A percentile compares a stretch with the other conserved stretches of the same genome.
phyloP scores from a whole-genome alignment of 2,797 vertebrate species.

The Glossophaga mutica region DNA sequence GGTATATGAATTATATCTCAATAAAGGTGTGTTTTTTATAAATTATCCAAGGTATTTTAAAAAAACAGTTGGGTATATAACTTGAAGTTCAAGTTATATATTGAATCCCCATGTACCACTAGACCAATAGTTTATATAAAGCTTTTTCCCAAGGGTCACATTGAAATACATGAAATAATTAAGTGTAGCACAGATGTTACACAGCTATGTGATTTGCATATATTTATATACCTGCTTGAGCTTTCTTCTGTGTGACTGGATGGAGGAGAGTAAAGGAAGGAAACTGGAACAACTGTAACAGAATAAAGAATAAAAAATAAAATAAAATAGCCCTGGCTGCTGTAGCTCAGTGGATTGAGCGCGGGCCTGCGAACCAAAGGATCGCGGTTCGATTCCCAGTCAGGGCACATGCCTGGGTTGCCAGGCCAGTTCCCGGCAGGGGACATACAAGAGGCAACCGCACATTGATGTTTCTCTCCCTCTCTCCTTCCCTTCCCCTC shows the following conservation, averaged over 20 bases:
- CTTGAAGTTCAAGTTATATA: neutral
- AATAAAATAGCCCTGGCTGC: no score
- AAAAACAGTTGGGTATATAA: neutral
- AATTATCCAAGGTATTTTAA: neutral
- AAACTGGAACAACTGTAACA: neutral
- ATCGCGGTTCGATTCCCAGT: no score
- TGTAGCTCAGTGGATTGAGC: no score
- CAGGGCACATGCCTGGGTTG: no score
- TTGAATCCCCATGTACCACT: neutral
- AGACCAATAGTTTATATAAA: neutral
- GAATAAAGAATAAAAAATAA: neutral
- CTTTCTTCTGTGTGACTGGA: neutral
- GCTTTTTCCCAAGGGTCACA: neutral
- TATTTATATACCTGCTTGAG: neutral
- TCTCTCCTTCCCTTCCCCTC: no score
- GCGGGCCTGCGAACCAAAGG: no score
- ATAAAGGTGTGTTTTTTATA: neutral
- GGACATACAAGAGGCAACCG: no score
- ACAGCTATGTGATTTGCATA: neutral
- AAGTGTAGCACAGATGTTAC: neutral
- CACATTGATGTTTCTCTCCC: no score
- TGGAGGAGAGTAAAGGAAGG: neutral
- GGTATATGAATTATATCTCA: neutral
- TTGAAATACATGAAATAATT: constrained; percentile 8
- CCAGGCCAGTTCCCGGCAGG: no score